Conservation (phyloP, 2,113 vertebrate species). For the Triplophysa tibetana region DNA sequence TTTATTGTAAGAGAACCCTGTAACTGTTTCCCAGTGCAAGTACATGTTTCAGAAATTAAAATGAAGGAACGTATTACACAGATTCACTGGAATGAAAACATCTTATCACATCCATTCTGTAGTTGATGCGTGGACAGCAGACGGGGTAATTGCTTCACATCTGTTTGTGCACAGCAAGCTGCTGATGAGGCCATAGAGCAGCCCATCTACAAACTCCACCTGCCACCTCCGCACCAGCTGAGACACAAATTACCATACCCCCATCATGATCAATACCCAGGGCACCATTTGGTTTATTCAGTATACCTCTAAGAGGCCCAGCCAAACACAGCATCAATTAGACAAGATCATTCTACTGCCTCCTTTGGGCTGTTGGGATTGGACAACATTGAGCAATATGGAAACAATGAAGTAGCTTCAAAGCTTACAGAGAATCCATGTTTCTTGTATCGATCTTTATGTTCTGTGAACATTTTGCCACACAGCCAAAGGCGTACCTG, state of each 20-base stretch:
- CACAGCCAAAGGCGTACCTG: background rate
- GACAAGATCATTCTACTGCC: conserved; percentile 43
- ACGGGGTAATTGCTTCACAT: conserved; percentile 64
- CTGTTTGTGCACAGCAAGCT: conserved; percentile 65
- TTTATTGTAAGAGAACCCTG: no score
- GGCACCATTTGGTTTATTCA: conserved; percentile 58
- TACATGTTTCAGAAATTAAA: background rate
- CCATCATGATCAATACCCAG: conserved; percentile 69
- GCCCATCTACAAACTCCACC: conserved; percentile 70
- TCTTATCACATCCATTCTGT: conserved; percentile 41
- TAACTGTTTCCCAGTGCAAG: no score
- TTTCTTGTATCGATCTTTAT: conserved; percentile 5
- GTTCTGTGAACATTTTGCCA: background rate
- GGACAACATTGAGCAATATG: conserved; percentile 4
- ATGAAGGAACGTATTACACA: background rate
- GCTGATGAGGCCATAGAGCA: conserved; percentile 71
- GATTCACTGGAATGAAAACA: conserved; percentile 27
- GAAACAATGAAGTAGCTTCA: conserved; percentile 42
- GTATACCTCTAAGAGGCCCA: conserved; percentile 50
- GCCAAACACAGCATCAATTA: conserved; percentile 55
- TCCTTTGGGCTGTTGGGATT: conserved; percentile 42
- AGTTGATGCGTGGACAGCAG: conserved; percentile 49
- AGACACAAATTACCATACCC: conserved; percentile 66
- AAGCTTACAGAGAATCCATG: conserved; percentile 29
- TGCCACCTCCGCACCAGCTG: conserved; percentile 75